Evolutionary conservation across 2,797 vertebrate genomes (phyloP).

Genomic region (Ctenopoma kingsleyae): DNA sequence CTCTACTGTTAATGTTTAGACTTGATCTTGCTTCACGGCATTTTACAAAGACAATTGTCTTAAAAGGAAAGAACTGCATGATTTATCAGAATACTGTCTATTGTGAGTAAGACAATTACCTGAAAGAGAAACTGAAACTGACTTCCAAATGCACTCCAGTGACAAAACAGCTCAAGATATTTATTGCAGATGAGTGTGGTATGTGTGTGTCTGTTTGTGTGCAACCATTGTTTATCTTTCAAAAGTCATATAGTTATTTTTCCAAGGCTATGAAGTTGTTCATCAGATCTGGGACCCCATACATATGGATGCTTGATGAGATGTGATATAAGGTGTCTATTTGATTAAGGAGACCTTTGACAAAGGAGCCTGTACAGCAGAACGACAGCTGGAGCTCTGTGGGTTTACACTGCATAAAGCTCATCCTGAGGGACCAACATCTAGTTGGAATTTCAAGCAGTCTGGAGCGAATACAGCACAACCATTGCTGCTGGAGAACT

Average conservation of each 20-base stretch:
- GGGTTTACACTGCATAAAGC: conserved; percentile 69
- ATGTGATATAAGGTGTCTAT: conserved; percentile 46
- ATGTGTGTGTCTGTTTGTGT: background rate
- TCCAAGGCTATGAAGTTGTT: conserved; percentile 35
- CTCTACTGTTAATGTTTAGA: conserved; percentile 18
- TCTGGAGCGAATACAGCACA: conserved; percentile 35
- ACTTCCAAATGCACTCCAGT: conserved; percentile 1
- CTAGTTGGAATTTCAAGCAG: conserved; percentile 72
- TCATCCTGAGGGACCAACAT: conserved; percentile 63
- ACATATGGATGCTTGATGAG: conserved; percentile 56
- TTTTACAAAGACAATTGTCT: conserved; percentile 21
- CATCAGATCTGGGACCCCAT: conserved; percentile 47
- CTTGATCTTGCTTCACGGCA: conserved; percentile 17
- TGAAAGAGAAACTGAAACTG: background rate
- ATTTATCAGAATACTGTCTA: background rate
- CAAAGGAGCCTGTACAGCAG: conserved; percentile 53
- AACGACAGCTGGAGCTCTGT: conserved; percentile 64
- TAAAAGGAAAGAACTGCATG: background rate
- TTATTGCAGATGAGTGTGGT: background rate
- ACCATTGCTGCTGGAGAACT: conserved; percentile 33
- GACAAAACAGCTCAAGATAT: conserved; percentile 8
- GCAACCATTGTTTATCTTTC: conserved; percentile 6
- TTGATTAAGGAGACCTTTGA: conserved; percentile 71
- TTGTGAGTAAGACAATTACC: background rate
- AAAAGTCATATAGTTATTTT: conserved; percentile 54